Evolutionary conservation across 2,113 vertebrate genomes (phyloP).

Genomic region (Plestiodon gilberti): DNA sequence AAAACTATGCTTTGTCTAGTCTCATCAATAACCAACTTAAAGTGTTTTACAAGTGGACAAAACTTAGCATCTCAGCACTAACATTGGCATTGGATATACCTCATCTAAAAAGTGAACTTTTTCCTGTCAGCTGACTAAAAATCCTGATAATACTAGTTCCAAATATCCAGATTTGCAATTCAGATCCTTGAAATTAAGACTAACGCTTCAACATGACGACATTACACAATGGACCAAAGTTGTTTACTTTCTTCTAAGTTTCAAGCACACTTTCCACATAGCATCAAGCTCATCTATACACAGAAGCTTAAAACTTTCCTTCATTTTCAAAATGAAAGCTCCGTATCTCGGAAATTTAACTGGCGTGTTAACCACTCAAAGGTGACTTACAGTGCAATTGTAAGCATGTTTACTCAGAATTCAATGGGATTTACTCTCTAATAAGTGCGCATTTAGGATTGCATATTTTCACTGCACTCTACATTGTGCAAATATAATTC

Average conservation of each 20-base stretch:
- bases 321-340: not conserved
- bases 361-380: not conserved
- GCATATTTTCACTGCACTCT: not conserved
- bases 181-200: not conserved
- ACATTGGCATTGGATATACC: not conserved
- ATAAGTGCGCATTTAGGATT: too few species aligned
- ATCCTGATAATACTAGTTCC: not conserved
- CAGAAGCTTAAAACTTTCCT: not conserved
- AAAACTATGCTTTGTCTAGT: not conserved
- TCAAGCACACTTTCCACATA: not conserved
- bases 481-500: not conserved
- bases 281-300: not conserved
- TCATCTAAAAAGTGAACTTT: not conserved
- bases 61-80: not conserved
- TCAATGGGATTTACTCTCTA: too few species aligned
- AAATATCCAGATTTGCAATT: not conserved
- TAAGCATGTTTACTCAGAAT: too few species aligned
- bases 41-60: not conserved
- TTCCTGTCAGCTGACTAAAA: not conserved
- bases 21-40: not conserved
- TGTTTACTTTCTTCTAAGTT: not conserved
- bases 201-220: not conserved
- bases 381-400: not conserved
- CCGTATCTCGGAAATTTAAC: not conserved
- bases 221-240: not conserved